Evolutionary conservation across 2,797 vertebrate species (phyloP).

Genomic region (Aulostomus chinensis): DNA sequence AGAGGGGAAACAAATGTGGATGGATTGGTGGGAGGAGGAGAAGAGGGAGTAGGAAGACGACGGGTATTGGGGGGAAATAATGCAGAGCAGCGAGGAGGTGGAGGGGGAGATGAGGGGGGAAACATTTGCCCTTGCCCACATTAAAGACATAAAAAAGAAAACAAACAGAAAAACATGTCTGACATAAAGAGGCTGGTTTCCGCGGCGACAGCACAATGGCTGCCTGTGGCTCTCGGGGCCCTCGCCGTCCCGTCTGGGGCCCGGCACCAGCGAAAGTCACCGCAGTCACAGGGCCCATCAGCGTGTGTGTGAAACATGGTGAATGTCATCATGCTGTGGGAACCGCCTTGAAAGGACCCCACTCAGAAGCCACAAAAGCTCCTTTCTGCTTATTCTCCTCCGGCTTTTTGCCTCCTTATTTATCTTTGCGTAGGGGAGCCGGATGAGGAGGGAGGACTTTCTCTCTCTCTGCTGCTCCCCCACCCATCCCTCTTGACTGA

Average conservation of each 20-base stretch:
- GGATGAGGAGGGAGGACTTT: slow-evolving; percentile 68
- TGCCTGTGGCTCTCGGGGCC: slow-evolving; percentile 84
- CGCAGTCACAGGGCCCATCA: slow-evolving; percentile 79
- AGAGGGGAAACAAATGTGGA: slow-evolving; percentile 68
- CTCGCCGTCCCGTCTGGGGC: slow-evolving; percentile 82
- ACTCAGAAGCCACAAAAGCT: slow-evolving; percentile 80
- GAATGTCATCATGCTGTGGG: slow-evolving; percentile 82
- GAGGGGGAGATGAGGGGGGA: slow-evolving; percentile 69
- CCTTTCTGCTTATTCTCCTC: slow-evolving; percentile 80
- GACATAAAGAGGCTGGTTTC: slow-evolving; percentile 89
- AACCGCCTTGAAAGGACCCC: slow-evolving; percentile 84
- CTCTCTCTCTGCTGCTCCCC: slow-evolving; percentile 38
- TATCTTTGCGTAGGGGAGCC: slow-evolving; percentile 74
- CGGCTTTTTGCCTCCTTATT: slow-evolving; percentile 82
- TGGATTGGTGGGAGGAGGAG: slow-evolving; percentile 62
- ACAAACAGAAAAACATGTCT: slow-evolving; percentile 90
- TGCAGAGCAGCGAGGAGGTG: slow-evolving; percentile 40
- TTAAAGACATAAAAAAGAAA: slow-evolving; percentile 88
- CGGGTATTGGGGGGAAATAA: slow-evolving; percentile 57
- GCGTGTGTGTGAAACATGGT: slow-evolving; percentile 69
- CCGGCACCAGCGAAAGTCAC: slow-evolving; percentile 88
- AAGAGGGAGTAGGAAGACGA: slow-evolving; percentile 62
- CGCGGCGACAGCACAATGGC: slow-evolving; percentile 87
- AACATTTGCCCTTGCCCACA: slow-evolving; percentile 83
- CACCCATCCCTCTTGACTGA: slow-evolving; percentile 41